phyloP scores from a whole-genome alignment of 2,888 invertebrate species.

The Melanargia galathea region DNA sequence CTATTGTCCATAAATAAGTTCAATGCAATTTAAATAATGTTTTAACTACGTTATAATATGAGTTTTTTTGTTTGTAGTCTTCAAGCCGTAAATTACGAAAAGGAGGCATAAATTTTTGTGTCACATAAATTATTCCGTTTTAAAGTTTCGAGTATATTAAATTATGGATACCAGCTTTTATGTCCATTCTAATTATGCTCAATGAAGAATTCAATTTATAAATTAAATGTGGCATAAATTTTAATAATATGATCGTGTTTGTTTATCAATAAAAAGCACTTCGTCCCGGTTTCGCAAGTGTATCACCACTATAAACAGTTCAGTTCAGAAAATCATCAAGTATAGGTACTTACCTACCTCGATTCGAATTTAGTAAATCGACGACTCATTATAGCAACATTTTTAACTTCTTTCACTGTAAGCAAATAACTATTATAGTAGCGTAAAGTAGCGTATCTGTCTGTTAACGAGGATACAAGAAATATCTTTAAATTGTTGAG shows the following conservation, averaged over 20 bases:
- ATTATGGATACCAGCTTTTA: slow-evolving; percentile 7
- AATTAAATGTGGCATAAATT: slow-evolving; percentile 2
- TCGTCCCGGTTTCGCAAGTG: too few relatives aligned
- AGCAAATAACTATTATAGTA: background rate
- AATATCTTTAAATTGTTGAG: background rate
- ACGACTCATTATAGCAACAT: background rate
- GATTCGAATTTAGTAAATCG: background rate
- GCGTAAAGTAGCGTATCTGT: background rate
- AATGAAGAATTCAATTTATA: background rate
- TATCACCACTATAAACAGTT: background rate
- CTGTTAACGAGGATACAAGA: background rate
- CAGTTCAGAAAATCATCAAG: background rate
- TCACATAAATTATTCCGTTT: slow-evolving; percentile 15
- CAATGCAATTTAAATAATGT: slow-evolving; percentile 8
- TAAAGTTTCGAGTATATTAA: slow-evolving; percentile 16
- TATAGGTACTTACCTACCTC: too few relatives aligned
- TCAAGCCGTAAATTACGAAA: slow-evolving; percentile 12
- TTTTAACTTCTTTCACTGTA: background rate
- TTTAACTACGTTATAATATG: background rate
- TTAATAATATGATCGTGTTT: background rate
- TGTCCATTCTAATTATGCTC: slow-evolving; percentile 7
- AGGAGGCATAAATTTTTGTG: slow-evolving; percentile 17
- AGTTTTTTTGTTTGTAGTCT: slow-evolving; percentile 4
- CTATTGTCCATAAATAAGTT: slow-evolving; percentile 12
- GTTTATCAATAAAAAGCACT: background rate